Evolutionary conservation across 2,888 invertebrate genomes (phyloP), one percentile per base, ranked within the genome.

Genomic region (Sylvicola fuscatus): DNA sequence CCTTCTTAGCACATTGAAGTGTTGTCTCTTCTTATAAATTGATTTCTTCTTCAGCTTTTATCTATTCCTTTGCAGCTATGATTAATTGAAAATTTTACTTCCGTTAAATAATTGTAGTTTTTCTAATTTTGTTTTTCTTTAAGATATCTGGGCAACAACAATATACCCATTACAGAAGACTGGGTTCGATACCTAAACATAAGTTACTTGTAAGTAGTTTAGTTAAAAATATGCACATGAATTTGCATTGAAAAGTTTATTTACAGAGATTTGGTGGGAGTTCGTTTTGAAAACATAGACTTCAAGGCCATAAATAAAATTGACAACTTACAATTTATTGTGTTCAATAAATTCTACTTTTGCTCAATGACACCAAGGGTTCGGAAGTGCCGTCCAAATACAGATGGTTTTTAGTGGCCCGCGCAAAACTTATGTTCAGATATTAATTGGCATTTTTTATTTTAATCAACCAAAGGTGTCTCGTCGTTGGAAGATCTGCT

Each of bases 331-430:
- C 58, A 66, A 38, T 65, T 65, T 38, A 58, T 72, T 49, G 65
- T 70, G 42, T 72, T 72, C 41, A 66, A 67, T 41, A 65, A 64
- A 32, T 75, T 73, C 47, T 62, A 65, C 43, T 73, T 68, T 47
- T 75, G 75, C 45, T 64, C 66, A 3, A 69, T 64, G 50, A 68
- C 67, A 2, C 68, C 70, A 0, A 53, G 56, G 29, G 66, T 70
- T 5, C 55, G 60, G 34, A 60, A 62, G 43, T 75, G 75, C 44
- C 58, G 56, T 26, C 75, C 75, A 1, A 55, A 59, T 15, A 66
- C 66, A 11, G 73, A 76, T 48, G 75, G 74, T 53, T 53, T 52
- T 43, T 43, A 11, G 7, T 27, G 17, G 27, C 15, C 4, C 14
- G 17, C 13, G 11, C 32, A 34, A 31, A 37, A 17, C 11, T 14